Base-by-base conservation (phyloP, 1,140 invertebrate species). In the Aleiodes sp. region DNA sequence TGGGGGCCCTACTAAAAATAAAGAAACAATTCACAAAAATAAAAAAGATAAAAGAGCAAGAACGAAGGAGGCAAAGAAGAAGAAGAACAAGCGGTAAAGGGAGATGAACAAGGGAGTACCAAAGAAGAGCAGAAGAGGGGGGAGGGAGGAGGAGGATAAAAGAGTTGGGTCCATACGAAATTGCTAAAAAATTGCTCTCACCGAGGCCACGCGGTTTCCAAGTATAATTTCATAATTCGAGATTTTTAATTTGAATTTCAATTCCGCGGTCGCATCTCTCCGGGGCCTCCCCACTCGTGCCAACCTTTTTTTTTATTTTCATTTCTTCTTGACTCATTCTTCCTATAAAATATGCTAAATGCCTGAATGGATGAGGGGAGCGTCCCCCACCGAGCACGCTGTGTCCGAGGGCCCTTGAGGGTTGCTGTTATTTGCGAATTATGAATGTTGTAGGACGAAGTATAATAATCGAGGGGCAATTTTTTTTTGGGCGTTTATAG, bases 181-280 rank as follows among this genome's bases (percentile, higher is more conserved):
- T 82, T 81, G 76, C 68, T 68, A 71, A 79, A 82, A 84, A 84
- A 83, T 84, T 82, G 78, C 65, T 73, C 74, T 46, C 39, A 14
- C 67, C 67, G 41, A 57, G 28, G 52, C 60, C 60, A 35, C 71
- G 71, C 68, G 73, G 68, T 75, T 75, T 71, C 28, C 65, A 29
- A 70, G 56, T 72, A 76, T 78, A 77, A 79, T 80, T 77, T 80
- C 71, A 79, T 81, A 80, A 83, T 83, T 81, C 70, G 67, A 68
- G 65, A 78, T 80, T 84, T 81, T 84, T 84, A 82, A 84, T 84
- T 84, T 80, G 76, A 80, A 82, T 79, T 83, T 82, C 78, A 80
- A 83, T 81, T 80, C 77, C 70, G 76, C 72, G 75, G 71, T 75
- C 67, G 72, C 71, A 64, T 26, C 62, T 65, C 43, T 61, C 28